Conservation (phyloP, 2,113 vertebrate species). For the Cichladusa arquata region DNA sequence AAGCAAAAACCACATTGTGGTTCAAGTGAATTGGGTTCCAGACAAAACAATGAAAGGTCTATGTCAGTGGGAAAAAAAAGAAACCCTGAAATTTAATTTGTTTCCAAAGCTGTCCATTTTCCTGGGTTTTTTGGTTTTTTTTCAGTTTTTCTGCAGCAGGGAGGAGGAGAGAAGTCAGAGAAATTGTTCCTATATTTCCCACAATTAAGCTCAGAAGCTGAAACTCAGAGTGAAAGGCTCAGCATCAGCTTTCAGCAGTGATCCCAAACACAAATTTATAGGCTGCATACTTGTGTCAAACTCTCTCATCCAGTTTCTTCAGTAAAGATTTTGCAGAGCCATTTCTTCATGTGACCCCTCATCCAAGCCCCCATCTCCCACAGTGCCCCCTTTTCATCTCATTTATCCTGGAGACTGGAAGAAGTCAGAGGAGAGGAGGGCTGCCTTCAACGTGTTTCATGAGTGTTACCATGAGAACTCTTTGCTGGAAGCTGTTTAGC, state of each 20-base stretch:
- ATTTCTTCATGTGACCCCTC: not conserved
- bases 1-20: not conserved
- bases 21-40: not conserved
- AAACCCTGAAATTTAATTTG: not conserved
- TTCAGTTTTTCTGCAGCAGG: not conserved
- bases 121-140: not conserved
- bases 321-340: not conserved
- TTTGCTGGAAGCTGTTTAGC: not conserved
- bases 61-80: not conserved
- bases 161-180: not conserved
- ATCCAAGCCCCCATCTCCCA: not conserved
- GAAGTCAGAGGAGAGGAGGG: not conserved
- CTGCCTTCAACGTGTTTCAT: not conserved
- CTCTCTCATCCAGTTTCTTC: not conserved
- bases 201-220: not conserved
- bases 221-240: not conserved
- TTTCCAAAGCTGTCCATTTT: not conserved
- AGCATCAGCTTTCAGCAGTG: not conserved
- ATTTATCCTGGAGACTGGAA: not conserved
- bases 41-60: not conserved
- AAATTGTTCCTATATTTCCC: not conserved
- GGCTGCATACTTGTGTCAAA: not conserved
- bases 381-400: not conserved
- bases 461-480: not conserved
- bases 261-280: not conserved